These are phyloP conservation scores for Gymnarchus niloticus DNA, from an alignment of 2,113 vertebrate genomes.

Conservation along the genomic window DNA sequence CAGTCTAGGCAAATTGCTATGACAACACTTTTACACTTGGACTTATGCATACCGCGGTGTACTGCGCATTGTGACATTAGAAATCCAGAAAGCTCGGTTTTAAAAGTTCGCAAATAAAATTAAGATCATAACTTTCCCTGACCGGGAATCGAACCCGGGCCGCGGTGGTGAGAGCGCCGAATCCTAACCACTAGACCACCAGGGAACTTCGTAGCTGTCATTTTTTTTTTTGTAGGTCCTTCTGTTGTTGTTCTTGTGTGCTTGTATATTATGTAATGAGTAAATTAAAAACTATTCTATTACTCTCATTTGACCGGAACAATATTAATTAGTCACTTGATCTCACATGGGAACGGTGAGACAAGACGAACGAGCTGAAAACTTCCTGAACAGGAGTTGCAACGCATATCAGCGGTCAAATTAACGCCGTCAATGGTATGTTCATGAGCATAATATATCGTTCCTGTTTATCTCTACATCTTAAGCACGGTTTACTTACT, in stretches of 20 bases:
- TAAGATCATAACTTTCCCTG: constrained; percentile 15
- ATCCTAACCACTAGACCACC: constrained; percentile 41
- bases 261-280: neutral
- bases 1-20: neutral
- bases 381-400: neutral
- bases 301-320: neutral
- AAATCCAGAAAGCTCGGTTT: neutral
- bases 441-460: neutral
- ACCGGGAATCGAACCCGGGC: constrained; percentile 45
- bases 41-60: neutral
- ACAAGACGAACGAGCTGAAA: neutral
- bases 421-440: no score
- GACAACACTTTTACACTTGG: neutral
- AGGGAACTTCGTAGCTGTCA: neutral
- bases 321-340: neutral
- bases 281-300: neutral
- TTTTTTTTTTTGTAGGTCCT: no score
- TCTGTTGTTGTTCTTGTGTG: no score
- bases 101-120: neutral
- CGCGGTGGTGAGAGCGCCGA: constrained; percentile 45
- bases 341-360: no score
- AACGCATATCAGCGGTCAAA: no score
- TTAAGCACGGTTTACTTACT: neutral
- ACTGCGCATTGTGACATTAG: neutral
- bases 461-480: neutral